phyloP scores from a whole-genome alignment of 1,140 invertebrate genomes.

The Pectinophora gossypiella region DNA sequence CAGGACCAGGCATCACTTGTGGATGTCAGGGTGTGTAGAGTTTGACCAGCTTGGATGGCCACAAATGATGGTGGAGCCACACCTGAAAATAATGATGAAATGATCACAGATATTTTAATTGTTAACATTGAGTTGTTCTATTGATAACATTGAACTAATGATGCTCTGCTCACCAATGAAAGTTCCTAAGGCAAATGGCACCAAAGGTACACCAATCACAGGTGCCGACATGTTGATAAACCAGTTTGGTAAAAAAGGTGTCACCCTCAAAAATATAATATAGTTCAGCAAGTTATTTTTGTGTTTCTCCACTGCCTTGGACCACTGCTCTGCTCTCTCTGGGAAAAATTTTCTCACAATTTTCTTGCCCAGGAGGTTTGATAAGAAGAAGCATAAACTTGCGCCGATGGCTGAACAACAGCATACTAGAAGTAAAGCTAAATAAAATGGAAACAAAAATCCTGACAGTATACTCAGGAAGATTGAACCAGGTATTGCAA shows the following conservation, averaged over 20 bases:
- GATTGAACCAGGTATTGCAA: constrained; percentile 99
- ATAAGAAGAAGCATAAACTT: constrained; percentile 95
- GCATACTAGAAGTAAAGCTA: constrained; percentile 94
- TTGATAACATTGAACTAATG: no score
- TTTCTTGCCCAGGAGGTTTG: constrained; percentile 90
- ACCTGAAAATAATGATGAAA: constrained; percentile 81
- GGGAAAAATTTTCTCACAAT: constrained; percentile 94
- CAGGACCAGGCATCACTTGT: constrained; percentile 93
- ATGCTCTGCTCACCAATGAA: constrained; percentile 88
- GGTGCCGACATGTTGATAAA: constrained; percentile 99
- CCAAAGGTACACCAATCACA: constrained; percentile 94
- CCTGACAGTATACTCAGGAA: constrained; percentile 98
- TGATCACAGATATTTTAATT: no score
- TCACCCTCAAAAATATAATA: constrained; percentile 97
- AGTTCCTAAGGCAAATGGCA: constrained; percentile 96
- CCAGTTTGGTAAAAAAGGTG: constrained; percentile 99
- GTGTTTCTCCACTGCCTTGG: constrained; percentile 89
- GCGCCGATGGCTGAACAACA: constrained; percentile 97
- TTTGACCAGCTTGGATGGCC: constrained; percentile 97
- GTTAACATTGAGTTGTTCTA: no score
- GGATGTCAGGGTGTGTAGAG: constrained; percentile 93
- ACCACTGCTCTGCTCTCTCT: constrained; percentile 90
- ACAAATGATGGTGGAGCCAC: constrained; percentile 98
- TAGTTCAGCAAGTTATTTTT: constrained; percentile 95
- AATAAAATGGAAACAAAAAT: constrained; percentile 95